Base-by-base conservation (phyloP, 2,888 invertebrate genomes). In the Lepidocyrtoides sp. region DNA sequence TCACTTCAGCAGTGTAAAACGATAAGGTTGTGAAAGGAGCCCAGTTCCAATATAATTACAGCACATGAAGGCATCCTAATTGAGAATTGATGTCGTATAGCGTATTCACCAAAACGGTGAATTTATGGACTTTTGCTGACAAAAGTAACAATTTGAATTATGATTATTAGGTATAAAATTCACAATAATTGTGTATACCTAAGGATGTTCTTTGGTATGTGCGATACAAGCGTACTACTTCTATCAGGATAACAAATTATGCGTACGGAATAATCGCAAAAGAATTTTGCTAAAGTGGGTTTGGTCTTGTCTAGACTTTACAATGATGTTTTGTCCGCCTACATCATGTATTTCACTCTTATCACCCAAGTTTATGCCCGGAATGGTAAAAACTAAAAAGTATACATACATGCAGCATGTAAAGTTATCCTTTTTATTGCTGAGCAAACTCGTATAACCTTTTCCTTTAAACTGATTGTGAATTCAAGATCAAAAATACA, bases 111-210 rank as follows among this genome's bases (percentile, higher is more conserved):
- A 66, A 29, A 32, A 44, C 14, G 44, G 32, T 36, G 36, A 69
- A 36, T 36, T n/a, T n/a, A 36, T 36, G 36, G 36, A 5, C 17
- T 14, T 66, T 66, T 32, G 29, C 26, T 23, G 8, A 14, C 12
- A 48, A 83, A 32, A 72, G 23, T 32, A 69, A 77, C 77, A 87
- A 87, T 79, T 87, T 79, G 63, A 87, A 23, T 79, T 60, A 87
- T 60, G 69, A 8, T 51, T 85, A 32, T n/a, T n/a, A n/a, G n/a
- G n/a, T n/a, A n/a, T n/a, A n/a, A n/a, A n/a, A n/a, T n/a, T n/a
- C n/a, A n/a, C n/a, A n/a, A n/a, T n/a, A 44, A 44, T 44, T 23
- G 48, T 20, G 7, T 26, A 79, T 54, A 54, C 32, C 44, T 36
- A 60, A n/a, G n/a, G n/a, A n/a, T n/a, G n/a, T 26, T 10, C 8